These are phyloP conservation scores for Zaprionus inermis DNA, from an alignment of 1,140 invertebrate species.

Conservation along the genomic window DNA sequence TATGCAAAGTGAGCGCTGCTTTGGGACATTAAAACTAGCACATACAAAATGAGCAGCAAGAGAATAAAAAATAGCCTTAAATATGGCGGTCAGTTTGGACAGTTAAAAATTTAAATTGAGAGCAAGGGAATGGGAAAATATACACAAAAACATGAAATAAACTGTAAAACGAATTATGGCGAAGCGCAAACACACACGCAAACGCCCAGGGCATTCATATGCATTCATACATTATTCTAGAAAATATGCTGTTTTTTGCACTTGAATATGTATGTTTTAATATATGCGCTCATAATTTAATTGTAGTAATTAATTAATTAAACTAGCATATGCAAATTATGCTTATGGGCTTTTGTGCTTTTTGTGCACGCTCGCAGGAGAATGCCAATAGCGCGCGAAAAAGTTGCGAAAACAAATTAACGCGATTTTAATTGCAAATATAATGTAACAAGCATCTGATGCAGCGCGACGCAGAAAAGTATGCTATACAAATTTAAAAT, in stretches of 20 bases:
- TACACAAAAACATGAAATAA: constrained; percentile 33
- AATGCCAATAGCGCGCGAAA: constrained; percentile 17
- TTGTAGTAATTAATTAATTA: constrained; percentile 72
- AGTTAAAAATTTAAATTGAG: constrained; percentile 56
- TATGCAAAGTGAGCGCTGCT: constrained; percentile 72
- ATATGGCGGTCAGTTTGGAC: constrained; percentile 39
- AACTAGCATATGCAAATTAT: constrained; percentile 56
- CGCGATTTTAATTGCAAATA: constrained; percentile 57
- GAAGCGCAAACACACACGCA: constrained; percentile 21
- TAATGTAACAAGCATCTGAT: constrained; percentile 25
- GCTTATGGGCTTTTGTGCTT: constrained; percentile 10
- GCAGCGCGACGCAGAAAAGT: constrained; percentile 9
- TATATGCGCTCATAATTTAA: constrained; percentile 56
- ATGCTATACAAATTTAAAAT: constrained; percentile 35
- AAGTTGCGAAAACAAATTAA: constrained; percentile 64
- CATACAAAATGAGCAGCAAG: constrained; percentile 40
- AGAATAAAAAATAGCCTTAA: constrained; percentile 45
- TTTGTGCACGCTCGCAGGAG: neutral
- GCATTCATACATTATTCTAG: constrained; percentile 34
- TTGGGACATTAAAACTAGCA: constrained; percentile 52
- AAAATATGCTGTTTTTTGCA: constrained; percentile 47
- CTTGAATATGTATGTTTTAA: constrained; percentile 29
- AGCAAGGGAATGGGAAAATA: constrained; percentile 22
- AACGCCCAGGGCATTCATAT: constrained; percentile 32
- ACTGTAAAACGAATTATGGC: constrained; percentile 42